Conservation (phyloP, 2,888 invertebrate genomes). For the Machimus atricapillus region DNA sequence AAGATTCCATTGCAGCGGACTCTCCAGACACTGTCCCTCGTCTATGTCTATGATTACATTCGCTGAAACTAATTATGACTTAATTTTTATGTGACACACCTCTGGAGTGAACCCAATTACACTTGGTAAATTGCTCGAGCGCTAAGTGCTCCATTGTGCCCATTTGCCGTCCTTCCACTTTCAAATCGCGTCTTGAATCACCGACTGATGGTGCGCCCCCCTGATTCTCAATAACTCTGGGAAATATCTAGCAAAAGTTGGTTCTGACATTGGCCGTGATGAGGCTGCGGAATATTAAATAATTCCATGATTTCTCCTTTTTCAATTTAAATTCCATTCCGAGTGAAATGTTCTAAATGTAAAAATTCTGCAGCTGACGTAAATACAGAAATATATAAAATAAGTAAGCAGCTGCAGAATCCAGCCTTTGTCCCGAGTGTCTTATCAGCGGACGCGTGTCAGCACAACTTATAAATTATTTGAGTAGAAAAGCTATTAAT, state of each 20-base stretch:
- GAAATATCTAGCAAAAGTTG: not conserved
- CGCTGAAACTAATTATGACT: slow-evolving; percentile 12
- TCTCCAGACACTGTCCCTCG: not conserved
- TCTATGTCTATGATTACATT: not conserved
- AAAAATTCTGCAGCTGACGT: not conserved
- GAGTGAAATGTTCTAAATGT: not conserved
- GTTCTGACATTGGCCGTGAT: not conserved
- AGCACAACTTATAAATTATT: not conserved
- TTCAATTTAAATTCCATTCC: not conserved
- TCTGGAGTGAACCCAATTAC: slow-evolving; percentile 7
- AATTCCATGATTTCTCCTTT: not conserved
- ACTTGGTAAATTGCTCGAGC: not conserved
- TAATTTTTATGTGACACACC: slow-evolving; percentile 11
- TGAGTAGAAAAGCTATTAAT: not conserved
- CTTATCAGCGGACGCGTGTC: not conserved
- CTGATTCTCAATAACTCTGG: not conserved
- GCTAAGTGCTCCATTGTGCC: not conserved
- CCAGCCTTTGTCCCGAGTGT: not conserved
- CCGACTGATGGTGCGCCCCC: not conserved
- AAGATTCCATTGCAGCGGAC: not conserved
- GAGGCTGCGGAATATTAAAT: not conserved
- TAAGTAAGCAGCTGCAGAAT: not conserved
- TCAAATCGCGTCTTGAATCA: not conserved
- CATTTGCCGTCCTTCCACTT: not conserved
- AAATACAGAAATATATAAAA: not conserved